Evolutionary conservation across 92 coral and sea anemone species (phyloP).

Genomic region (Metridium senile): DNA sequence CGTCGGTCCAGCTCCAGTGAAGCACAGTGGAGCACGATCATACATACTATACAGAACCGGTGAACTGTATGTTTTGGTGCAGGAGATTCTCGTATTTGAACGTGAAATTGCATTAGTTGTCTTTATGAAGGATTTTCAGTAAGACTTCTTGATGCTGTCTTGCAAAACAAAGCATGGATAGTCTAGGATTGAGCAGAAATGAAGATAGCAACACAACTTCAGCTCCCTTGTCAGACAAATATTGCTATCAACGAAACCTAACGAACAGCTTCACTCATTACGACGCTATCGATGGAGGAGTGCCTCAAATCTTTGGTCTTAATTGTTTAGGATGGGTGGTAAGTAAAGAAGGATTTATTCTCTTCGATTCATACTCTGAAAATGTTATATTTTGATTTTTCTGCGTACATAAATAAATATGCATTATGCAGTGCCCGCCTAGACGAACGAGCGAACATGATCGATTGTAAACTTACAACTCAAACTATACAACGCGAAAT

Average conservation of each 20-base stretch:
- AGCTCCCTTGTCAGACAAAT: conserved; percentile 14
- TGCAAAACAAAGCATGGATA: conserved; percentile 23
- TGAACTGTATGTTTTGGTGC: background rate
- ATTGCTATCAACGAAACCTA: conserved; percentile 26
- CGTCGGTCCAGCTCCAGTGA: background rate
- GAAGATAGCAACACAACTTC: conserved; percentile 11
- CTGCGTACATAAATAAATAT: background rate
- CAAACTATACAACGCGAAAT: background rate
- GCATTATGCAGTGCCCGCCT: background rate
- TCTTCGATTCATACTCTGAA: background rate
- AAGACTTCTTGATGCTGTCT: conserved; percentile 5
- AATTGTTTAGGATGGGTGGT: conserved; percentile 96
- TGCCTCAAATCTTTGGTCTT: conserved; percentile 84
- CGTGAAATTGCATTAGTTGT: background rate
- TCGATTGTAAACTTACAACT: background rate
- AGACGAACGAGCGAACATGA: background rate
- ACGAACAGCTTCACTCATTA: conserved; percentile 44
- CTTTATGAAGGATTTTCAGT: conserved; percentile 6
- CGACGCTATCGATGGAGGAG: conserved; percentile 88
- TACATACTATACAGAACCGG: no score
- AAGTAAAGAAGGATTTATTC: conserved; percentile 11
- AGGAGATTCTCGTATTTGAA: background rate
- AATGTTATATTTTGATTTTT: background rate
- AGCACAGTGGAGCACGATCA: background rate
- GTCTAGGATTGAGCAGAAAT: conserved; percentile 8